Percentiles rank a stretch among this genome's conserved stretches.
These are phyloP conservation scores for Leptatherina wallacei DNA, from an alignment of 2,797 vertebrate genomes.

Conservation along the genomic window DNA sequence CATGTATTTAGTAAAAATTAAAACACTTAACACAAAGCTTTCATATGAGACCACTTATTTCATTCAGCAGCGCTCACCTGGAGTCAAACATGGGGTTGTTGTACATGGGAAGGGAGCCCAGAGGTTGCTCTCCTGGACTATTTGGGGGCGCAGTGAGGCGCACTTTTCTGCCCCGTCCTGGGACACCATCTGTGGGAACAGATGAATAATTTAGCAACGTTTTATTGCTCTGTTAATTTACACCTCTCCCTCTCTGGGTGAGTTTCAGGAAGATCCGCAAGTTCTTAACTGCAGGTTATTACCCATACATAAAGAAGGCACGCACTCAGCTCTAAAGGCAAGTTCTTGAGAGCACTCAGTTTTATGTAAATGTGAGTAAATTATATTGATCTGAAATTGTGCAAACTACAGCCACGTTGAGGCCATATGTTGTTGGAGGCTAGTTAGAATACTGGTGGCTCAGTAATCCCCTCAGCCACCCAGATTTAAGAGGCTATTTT, in stretches of 20 bases:
- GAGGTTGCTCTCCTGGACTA: slow-evolving; percentile 52
- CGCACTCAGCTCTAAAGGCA: slow-evolving; percentile 15
- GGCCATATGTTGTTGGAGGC: slow-evolving; percentile 74
- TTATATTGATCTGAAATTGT: slow-evolving; percentile 41
- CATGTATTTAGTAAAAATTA: neutral
- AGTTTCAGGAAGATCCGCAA: slow-evolving; percentile 28
- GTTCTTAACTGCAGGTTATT: slow-evolving; percentile 25
- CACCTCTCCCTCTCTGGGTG: slow-evolving; percentile 9
- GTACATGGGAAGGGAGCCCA: slow-evolving; percentile 66
- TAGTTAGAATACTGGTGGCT: slow-evolving; percentile 59
- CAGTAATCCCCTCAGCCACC: slow-evolving; percentile 81
- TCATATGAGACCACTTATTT: neutral
- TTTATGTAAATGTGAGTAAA: slow-evolving; percentile 46
- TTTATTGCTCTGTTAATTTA: slow-evolving; percentile 29
- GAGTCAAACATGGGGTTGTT: slow-evolving; percentile 76
- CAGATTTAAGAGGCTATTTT: slow-evolving; percentile 84
- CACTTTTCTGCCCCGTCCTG: slow-evolving; percentile 56
- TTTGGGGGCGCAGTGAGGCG: slow-evolving; percentile 49
- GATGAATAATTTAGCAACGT: slow-evolving; percentile 51
- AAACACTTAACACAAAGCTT: too few species aligned
- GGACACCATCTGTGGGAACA: slow-evolving; percentile 70
- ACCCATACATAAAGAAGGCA: slow-evolving; percentile 20
- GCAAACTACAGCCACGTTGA: slow-evolving; percentile 46
- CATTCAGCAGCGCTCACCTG: slow-evolving; percentile 69
- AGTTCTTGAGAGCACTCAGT: slow-evolving; percentile 6